Base-by-base conservation (phyloP, 2,888 invertebrate genomes). In the Torymus aiolomorphi region DNA sequence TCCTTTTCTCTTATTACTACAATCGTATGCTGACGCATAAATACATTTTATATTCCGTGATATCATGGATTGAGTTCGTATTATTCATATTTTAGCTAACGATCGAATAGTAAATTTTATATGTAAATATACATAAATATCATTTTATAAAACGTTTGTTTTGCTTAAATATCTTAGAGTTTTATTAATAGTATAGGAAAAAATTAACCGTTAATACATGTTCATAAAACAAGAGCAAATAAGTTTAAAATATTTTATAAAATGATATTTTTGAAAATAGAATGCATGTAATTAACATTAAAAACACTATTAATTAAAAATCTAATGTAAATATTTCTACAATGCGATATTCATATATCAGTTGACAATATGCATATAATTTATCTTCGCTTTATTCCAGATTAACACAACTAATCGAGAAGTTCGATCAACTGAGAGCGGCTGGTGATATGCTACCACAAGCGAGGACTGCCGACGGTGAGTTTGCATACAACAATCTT, bases 401-500 rank as follows among this genome's bases (percentile, higher is more conserved):
- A 86, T 89, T 93, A 86, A 90, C 91, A 24, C 83, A 89, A 16
- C 91, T 98, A 2, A 94, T 96, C 85, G 94, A 95, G 85, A 95
- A 95, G 88, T 98, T 98, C 89, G 97, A 98, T 91, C 97, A 97
- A 89, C 94, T 96, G 56, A 94, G 94, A 84, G 94, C 93, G 72
- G 94, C 95, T 49, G 97, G 97, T 0, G 93, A 96, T 71, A 90
- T 98, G 88, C 89, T 97, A 84, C 94, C 96, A 2, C 94, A 96
- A 65, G 96, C 96, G 54, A 87, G 88, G 81, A 87, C 88, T 49
- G 86, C 89, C 54, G 88, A 90, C 63, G 87, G 90, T 90, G 83
- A 90, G 90, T 88, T 65, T 66, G 56, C 52, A 24, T 12, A 20
- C 66, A n/a, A 54, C 61, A 66, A n/a, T 65, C 18, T 65, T 51